phyloP scores from a whole-genome alignment of 2,113 vertebrate species.

The Rhea americana region DNA sequence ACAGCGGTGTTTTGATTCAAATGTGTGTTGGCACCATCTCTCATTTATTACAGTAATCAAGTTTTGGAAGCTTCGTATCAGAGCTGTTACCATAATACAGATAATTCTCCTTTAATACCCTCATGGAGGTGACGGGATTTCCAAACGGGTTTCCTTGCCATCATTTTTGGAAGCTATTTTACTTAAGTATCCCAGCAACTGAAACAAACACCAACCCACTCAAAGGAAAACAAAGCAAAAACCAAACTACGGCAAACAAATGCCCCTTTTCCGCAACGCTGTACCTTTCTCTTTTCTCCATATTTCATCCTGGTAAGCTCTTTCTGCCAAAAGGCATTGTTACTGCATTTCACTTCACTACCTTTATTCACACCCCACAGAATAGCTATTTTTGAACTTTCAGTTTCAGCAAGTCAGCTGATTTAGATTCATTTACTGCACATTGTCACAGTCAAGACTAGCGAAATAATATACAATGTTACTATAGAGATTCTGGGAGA shows the following conservation, averaged over 20 bases:
- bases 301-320: not conserved
- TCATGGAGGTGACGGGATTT: not conserved
- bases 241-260: not conserved
- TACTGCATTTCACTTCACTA: not conserved
- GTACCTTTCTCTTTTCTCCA: not conserved
- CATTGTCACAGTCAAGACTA: slow-evolving; percentile 76
- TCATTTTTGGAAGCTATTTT: slow-evolving; percentile 20
- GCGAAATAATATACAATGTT: slow-evolving; percentile 72
- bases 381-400: slow-evolving; percentile 87
- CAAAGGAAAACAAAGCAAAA: not conserved
- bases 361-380: slow-evolving; percentile 67
- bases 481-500: slow-evolving; percentile 78
- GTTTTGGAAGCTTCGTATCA: not conserved
- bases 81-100: not conserved
- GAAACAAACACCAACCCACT: not conserved
- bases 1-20: not conserved
- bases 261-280: not conserved
- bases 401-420: slow-evolving; percentile 78
- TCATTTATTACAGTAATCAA: not conserved
- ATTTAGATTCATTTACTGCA: slow-evolving; percentile 77
- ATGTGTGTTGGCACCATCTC: not conserved
- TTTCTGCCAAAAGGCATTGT: not conserved
- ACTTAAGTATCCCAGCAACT: not conserved
- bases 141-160: not conserved
- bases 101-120: not conserved